Conservation (phyloP, 1,140 invertebrate species). For the Hydropsyche tenuis region DNA sequence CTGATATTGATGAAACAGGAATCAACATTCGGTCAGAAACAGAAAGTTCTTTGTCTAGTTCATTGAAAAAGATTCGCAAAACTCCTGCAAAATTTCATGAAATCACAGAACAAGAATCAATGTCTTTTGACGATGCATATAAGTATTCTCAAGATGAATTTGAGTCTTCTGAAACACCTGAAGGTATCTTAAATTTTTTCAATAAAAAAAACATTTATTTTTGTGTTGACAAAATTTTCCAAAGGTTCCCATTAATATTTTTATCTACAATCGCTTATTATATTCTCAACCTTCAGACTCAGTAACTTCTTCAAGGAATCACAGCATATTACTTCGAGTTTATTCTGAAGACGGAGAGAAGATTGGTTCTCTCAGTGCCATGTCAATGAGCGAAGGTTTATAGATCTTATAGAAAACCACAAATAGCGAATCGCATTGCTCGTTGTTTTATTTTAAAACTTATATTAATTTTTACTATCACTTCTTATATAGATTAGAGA, state of each 20-base stretch:
- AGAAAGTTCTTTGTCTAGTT: not conserved
- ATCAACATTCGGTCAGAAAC: slow-evolving; percentile 3
- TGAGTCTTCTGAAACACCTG: slow-evolving; percentile 2
- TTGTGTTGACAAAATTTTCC: not conserved
- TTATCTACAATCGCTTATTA: not conserved
- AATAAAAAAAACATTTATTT: too few relatives aligned
- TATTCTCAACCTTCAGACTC: not conserved
- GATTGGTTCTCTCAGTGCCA: slow-evolving; percentile 41
- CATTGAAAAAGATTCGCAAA: not conserved
- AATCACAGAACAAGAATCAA: slow-evolving; percentile 19
- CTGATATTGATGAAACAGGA: not conserved
- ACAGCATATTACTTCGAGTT: slow-evolving; percentile 28
- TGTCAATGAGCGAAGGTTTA: slow-evolving; percentile 29
- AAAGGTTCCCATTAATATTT: not conserved
- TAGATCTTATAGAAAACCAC: not conserved
- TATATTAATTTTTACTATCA: too few relatives aligned
- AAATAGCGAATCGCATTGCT: not conserved
- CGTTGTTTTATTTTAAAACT: not conserved
- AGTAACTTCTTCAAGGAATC: not conserved
- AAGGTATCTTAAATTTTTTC: not conserved
- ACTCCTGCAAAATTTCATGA: not conserved
- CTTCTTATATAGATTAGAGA: too few relatives aligned
- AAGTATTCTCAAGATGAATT: slow-evolving; percentile 25
- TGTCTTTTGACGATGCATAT: slow-evolving; percentile 12
- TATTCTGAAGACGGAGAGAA: slow-evolving; percentile 47